Evolutionary conservation across 2,888 invertebrate species (phyloP).

Genomic region (Punctoribates punctum): DNA sequence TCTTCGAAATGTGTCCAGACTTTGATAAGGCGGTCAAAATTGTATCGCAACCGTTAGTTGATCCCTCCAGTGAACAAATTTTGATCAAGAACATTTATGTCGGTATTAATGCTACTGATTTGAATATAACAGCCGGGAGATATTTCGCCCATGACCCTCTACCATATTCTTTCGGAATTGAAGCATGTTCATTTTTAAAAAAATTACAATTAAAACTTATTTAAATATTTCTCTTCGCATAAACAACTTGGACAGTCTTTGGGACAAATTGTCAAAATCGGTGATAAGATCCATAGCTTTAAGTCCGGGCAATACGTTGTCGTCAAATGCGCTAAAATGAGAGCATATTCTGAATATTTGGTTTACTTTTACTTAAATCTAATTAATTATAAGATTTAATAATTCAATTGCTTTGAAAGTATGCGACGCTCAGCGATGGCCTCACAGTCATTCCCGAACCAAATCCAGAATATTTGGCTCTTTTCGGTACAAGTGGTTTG

Average conservation of each 20-base stretch:
- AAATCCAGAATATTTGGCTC: conserved; percentile 44
- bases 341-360: conserved; percentile 41
- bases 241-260: conserved; percentile 20
- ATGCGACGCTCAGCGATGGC: conserved; percentile 49
- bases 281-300: conserved; percentile 46
- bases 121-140: conserved; percentile 53
- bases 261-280: conserved; percentile 50
- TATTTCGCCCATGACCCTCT: conserved; percentile 43
- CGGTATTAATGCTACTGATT: conserved; percentile 54
- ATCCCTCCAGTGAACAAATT: background rate
- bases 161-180: conserved; percentile 41
- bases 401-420: conserved; percentile 48
- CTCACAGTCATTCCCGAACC: conserved; percentile 45
- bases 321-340: conserved; percentile 10
- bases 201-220: background rate
- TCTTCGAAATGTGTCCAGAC: conserved; percentile 25
- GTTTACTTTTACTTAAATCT: background rate
- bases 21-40: conserved; percentile 30
- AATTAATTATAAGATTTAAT: background rate
- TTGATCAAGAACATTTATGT: conserved; percentile 37
- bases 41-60: background rate
- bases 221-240: background rate
- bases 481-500: conserved; percentile 45
- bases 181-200: background rate
- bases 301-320: conserved; percentile 50